Conservation (phyloP, 2,888 invertebrate species). For the Plemyria rubiginata region DNA sequence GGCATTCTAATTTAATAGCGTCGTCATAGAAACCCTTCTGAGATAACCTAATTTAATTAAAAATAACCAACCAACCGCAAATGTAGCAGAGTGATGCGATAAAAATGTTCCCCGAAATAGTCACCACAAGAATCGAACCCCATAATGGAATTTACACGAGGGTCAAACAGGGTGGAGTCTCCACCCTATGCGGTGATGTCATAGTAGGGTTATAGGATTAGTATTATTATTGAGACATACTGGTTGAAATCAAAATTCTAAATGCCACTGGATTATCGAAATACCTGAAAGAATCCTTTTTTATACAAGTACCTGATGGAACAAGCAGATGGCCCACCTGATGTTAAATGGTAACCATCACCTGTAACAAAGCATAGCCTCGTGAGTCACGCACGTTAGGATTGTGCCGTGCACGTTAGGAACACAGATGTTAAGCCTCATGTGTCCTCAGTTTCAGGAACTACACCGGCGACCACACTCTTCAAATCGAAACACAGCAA, state of each 20-base stretch:
- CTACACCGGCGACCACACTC: too few species aligned
- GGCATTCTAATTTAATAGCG: neutral
- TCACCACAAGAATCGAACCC: constrained; percentile 51
- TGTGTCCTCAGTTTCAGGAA: too few species aligned
- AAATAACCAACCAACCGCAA: constrained; percentile 35
- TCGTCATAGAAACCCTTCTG: neutral
- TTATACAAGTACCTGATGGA: too few species aligned
- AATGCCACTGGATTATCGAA: neutral
- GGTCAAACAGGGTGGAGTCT: constrained; percentile 56
- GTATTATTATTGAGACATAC: constrained; percentile 42
- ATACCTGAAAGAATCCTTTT: too few species aligned
- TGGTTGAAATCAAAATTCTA: neutral
- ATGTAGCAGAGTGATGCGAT: constrained; percentile 25
- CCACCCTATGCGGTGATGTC: constrained; percentile 36
- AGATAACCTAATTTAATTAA: constrained; percentile 33
- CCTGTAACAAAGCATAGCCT: too few species aligned
- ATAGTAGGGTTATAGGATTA: constrained; percentile 34
- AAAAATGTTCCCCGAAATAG: constrained; percentile 41
- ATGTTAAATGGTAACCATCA: too few species aligned
- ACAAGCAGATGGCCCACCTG: too few species aligned
- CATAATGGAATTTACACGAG: constrained; percentile 43
- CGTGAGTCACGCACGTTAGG: too few species aligned
- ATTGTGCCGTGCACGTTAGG: too few species aligned
- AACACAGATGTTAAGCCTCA: too few species aligned
- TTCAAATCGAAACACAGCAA: too few species aligned